These are phyloP conservation scores for Cyclopterus lumpus DNA, from an alignment of 2,797 vertebrate genomes.

Conservation along the genomic window DNA sequence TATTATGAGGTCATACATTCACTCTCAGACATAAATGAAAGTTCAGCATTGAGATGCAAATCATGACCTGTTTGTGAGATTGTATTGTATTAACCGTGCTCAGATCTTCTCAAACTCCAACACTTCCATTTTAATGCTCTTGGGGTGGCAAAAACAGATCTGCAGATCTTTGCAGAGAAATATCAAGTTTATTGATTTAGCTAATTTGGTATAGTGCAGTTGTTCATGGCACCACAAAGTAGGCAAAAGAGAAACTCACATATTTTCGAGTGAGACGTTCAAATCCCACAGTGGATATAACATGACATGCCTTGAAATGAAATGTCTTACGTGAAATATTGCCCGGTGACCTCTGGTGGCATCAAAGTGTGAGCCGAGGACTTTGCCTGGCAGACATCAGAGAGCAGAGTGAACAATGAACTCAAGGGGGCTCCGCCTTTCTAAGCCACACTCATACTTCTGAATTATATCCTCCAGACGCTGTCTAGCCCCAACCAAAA, in stretches of 20 bases:
- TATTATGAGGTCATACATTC: conserved; percentile 51
- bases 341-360: conserved; percentile 46
- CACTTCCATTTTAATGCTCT: background rate
- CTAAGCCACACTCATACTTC: conserved; percentile 14
- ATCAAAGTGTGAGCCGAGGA: conserved; percentile 36
- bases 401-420: conserved; percentile 32
- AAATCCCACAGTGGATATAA: conserved; percentile 20
- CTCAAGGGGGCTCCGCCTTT: conserved; percentile 9
- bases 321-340: conserved; percentile 39
- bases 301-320: conserved; percentile 43
- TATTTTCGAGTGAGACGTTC: conserved; percentile 11
- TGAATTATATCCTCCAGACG: conserved; percentile 18
- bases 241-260: conserved; percentile 3
- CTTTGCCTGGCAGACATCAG: conserved; percentile 42
- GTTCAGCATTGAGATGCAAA: conserved; percentile 55
- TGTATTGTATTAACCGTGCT: conserved; percentile 26
- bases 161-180: background rate
- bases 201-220: background rate
- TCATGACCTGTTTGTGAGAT: conserved; percentile 39
- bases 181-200: conserved; percentile 15
- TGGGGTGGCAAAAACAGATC: background rate
- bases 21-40: conserved; percentile 43
- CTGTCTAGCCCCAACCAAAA: conserved; percentile 7
- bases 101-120: conserved; percentile 3
- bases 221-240: conserved; percentile 5